Evolutionary conservation across 2,888 invertebrate species (phyloP), one percentile per base, ranked within the genome.

Genomic region (Julus scanicus): DNA sequence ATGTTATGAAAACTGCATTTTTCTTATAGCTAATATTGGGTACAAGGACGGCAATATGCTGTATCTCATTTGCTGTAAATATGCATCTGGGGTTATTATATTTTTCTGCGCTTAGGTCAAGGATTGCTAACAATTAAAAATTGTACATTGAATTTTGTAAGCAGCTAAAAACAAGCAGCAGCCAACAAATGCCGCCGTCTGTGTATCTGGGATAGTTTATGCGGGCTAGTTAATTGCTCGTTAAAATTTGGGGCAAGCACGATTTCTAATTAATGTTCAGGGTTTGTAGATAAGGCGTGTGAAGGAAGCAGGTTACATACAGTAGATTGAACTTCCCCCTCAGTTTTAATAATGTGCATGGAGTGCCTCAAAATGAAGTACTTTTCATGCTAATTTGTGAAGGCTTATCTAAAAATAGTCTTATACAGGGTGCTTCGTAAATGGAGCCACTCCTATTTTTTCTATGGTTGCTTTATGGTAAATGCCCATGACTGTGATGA

Each of bases 201-300:
- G 71, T 29, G 71, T 71, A 71, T 37, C 80, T 80, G 37, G 29
- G 29, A 80, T 80, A 80, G 80, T 80, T 80, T 80, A 80, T 80
- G 37, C 80, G 80, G 80, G 80, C 29, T 80, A 15, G 80, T 80
- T 80, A 80, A 80, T 80, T 80, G 80, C 80, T 80, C 80, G 80
- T 80, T 80, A 80, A 37, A 80, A 80, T 80, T 80, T 80, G 37
- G 80, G 80, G 15, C 80, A 80, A 80, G 80, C 80, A 80, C 80
- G 80, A 80, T 37, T 80, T 80, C 37, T 80, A 80, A 80, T 80
- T 80, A 80, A 80, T 39, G 80, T 80, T 80, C 80, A 80, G 80
- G 37, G 80, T 80, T 80, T 39, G 13, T 0, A 80, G 80, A 80
- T 80, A 80, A 80, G 71, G 13, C 13, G 37, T 37, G 37, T 8